A percentile compares a stretch with the other conserved stretches of the same genome.
These are phyloP conservation scores for Halcyon malimbica DNA, from an alignment of 2,113 vertebrate species.

Conservation along the genomic window DNA sequence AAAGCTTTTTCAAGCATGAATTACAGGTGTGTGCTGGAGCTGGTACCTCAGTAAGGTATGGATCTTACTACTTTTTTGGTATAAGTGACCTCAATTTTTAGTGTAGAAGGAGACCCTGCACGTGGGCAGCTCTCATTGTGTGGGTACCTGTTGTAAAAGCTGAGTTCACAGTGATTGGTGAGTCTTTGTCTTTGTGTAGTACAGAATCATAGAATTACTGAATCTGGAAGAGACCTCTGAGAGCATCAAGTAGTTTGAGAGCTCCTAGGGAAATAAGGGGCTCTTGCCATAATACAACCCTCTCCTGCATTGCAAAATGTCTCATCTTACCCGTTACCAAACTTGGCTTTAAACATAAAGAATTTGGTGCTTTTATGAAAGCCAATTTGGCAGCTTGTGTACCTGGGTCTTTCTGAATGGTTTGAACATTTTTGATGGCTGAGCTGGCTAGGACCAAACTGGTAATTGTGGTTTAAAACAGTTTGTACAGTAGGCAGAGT, in stretches of 20 bases:
- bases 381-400: not conserved
- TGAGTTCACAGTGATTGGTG: not conserved
- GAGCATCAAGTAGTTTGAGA: not conserved
- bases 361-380: not conserved
- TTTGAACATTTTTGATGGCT: not conserved
- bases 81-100: not conserved
- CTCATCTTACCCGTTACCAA: not conserved
- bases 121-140: fast-evolving
- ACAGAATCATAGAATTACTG: no score
- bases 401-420: not conserved
- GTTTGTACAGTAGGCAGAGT: not conserved
- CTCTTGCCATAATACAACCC: fast-evolving
- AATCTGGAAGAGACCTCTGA: no score
- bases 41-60: not conserved
- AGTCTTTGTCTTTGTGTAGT: not conserved
- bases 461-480: not conserved
- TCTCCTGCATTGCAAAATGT: not conserved
- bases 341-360: not conserved
- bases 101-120: not conserved
- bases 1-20: not conserved
- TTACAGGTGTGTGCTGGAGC: not conserved
- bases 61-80: not conserved
- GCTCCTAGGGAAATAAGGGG: not conserved
- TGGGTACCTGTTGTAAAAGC: not conserved
- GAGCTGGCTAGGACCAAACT: not conserved